Percentiles rank a stretch among this genome's conserved stretches.
These are phyloP conservation scores for Hydra vulgaris DNA, from an alignment of 30 jellyfish, hydroid and myxozoan genomes.

Conservation along the genomic window DNA sequence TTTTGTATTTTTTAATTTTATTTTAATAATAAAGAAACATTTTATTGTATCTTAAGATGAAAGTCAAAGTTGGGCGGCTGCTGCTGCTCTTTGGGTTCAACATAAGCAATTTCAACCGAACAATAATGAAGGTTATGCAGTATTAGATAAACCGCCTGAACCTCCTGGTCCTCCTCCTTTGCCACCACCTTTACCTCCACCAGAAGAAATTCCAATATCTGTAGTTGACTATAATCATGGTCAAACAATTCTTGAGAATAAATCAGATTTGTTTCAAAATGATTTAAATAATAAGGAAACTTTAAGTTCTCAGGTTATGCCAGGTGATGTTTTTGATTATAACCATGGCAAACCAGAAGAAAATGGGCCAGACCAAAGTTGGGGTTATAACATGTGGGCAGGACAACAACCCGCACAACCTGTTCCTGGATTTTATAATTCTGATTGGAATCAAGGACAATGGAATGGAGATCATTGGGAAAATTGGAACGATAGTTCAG, in stretches of 20 bases:
- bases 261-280: neutral
- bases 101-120: slow-evolving; percentile 75
- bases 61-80: slow-evolving; percentile 85
- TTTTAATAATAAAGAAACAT: too few relatives aligned
- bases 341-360: slow-evolving; percentile 1
- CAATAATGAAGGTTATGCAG: slow-evolving; percentile 33
- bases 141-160: slow-evolving; percentile 27
- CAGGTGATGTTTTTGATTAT: slow-evolving; percentile 1
- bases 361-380: slow-evolving; percentile 7
- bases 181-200: slow-evolving; percentile 29
- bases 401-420: slow-evolving; percentile 24
- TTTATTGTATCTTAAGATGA: slow-evolving; percentile 52
- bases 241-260: neutral
- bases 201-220: slow-evolving; percentile 8
- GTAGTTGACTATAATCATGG: slow-evolving; percentile 30
- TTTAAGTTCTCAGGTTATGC: neutral
- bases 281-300: neutral
- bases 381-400: slow-evolving; percentile 20
- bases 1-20: too few relatives aligned
- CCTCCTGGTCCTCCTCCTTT: slow-evolving; percentile 43
- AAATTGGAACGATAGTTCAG: slow-evolving; percentile 1
- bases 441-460: slow-evolving; percentile 40
- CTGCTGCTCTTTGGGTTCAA: slow-evolving; percentile 97
- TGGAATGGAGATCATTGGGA: slow-evolving; percentile 21
- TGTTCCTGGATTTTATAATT: neutral